phyloP scores from a whole-genome alignment of 2,797 vertebrate species.

The Falco columbarius region DNA sequence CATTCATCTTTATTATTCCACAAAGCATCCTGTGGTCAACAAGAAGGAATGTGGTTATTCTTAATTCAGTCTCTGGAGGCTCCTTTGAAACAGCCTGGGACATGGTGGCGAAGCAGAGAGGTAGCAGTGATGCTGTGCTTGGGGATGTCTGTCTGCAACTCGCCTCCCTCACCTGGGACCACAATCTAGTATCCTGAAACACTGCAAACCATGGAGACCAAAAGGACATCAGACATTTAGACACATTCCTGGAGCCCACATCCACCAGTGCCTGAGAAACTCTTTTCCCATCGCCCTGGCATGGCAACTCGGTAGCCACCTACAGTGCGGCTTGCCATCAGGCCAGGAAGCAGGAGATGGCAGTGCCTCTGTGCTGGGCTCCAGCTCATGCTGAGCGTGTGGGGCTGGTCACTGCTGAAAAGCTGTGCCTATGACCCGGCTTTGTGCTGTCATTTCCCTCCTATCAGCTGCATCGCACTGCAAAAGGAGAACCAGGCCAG shows the following conservation, averaged over 20 bases:
- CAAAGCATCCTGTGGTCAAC: not conserved
- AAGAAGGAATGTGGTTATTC: not conserved
- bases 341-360: not conserved
- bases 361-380: not conserved
- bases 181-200: not conserved
- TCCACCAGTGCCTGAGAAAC: not conserved
- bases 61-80: not conserved
- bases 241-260: not conserved
- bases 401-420: not conserved
- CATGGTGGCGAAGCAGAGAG: not conserved
- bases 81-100: not conserved
- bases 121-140: no score
- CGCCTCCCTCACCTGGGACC: not conserved
- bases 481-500: not conserved
- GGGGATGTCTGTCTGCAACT: not conserved
- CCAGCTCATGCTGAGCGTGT: rapidly evolving
- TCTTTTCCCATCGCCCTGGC: not conserved
- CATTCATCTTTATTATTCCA: not conserved
- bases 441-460: not conserved
- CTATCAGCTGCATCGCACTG: rapidly evolving
- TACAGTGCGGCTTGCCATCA: not conserved
- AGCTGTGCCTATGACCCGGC: not conserved
- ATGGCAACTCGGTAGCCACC: not conserved
- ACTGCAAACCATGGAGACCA: not conserved
- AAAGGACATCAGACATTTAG: not conserved